Conservation (phyloP, 2,888 invertebrate species). For the Brenthis ino region DNA sequence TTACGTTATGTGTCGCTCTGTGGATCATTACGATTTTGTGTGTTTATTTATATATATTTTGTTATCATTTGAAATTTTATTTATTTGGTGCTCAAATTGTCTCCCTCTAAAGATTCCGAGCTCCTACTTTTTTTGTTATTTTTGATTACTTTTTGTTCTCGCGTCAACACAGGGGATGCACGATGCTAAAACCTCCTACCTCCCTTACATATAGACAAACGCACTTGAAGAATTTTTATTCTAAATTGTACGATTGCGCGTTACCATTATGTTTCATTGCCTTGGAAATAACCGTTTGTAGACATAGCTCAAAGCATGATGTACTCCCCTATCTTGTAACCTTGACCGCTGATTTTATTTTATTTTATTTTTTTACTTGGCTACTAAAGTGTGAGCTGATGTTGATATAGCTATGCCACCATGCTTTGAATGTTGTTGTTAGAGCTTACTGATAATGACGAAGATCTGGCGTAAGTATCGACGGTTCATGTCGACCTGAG, state of each 20-base stretch:
- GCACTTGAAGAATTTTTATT: slow-evolving; percentile 44
- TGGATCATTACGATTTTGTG: slow-evolving; percentile 55
- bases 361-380: slow-evolving; percentile 51
- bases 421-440: slow-evolving; percentile 76
- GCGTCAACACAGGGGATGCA: slow-evolving; percentile 81
- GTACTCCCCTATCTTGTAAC: slow-evolving; percentile 55
- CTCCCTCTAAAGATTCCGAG: slow-evolving; percentile 79
- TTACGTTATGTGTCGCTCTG: slow-evolving; percentile 64
- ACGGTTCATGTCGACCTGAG: slow-evolving; percentile 49
- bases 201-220: slow-evolving; percentile 60
- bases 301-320: slow-evolving; percentile 65
- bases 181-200: slow-evolving; percentile 77
- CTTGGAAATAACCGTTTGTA: slow-evolving; percentile 44
- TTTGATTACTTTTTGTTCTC: slow-evolving; percentile 62
- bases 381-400: slow-evolving; percentile 52
- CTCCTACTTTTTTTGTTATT: slow-evolving; percentile 57
- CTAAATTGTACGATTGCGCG: slow-evolving; percentile 31
- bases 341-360: slow-evolving; percentile 50
- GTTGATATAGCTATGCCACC: slow-evolving; percentile 59
- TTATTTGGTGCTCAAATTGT: slow-evolving; percentile 67
- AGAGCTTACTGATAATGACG: slow-evolving; percentile 54
- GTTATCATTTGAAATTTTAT: slow-evolving; percentile 44
- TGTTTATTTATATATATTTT: slow-evolving; percentile 50
- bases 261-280: slow-evolving; percentile 32
- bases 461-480: slow-evolving; percentile 55